Evolutionary conservation across 2,797 vertebrate species (phyloP), one percentile per base, ranked within the genome.

Genomic region (Eulemur coronatus): DNA sequence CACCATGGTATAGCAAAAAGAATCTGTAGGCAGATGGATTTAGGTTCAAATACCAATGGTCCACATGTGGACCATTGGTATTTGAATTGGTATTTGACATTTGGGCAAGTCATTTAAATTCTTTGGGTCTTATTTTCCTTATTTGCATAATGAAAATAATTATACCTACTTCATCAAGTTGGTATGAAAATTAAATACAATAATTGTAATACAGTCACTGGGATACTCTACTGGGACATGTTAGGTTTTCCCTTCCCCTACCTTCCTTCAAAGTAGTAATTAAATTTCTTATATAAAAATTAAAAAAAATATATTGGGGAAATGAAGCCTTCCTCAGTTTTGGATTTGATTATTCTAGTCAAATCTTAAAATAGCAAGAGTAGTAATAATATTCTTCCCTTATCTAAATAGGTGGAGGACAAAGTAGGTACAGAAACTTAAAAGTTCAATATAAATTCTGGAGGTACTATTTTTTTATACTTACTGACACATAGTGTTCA

Each of bases 91-190:
- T 35, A 46, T 46, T 46, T 46, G 43, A 46, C 43, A 46, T 46
- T 46, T 82, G 22, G 78, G 8, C 5, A 94, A 65, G 14, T 78
- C 92, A 78, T 48, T 96, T 82, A 79, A 87, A 65, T 85, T 79
- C 30, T 88, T 88, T 50, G 33, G 22, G 3, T 59, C 33, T 96
- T 30, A 48, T 94, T 96, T 90, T 93, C 17, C 46, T 94, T 48
- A 59, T 78, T 85, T 91, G 65, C 55, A 55, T 78, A 90, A 73
- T 89, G 50, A 96, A 38, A 92, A 87, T 96, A 96, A 94, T 79
- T 96, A 35, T 65, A 70, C 6, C 3, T 67, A 38, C 46, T 95
- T 57, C 46, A 93, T 80, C 46, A 91, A 24, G 13, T 81, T 95
- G 35, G 10, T 84, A 63, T 81, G 61, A 84, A 95, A 33, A 96